Evolutionary conservation across 2,797 vertebrate species (phyloP), one percentile per base, ranked within the genome.

Genomic region (Cirrhinus molitorella): DNA sequence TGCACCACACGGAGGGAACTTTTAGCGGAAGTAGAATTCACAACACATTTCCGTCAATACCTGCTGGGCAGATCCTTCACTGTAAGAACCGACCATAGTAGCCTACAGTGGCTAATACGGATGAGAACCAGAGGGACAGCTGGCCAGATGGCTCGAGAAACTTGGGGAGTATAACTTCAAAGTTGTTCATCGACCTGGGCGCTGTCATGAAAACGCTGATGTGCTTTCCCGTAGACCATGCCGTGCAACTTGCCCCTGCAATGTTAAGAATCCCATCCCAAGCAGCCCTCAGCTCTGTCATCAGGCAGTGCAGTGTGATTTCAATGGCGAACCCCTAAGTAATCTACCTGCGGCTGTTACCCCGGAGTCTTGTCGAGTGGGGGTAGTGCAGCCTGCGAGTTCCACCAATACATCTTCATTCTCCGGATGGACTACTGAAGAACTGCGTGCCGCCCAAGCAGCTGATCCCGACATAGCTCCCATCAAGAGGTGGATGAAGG

Each of bases 371-470:
- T 49, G 23, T 45, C 40, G 0, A 71, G 45, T 47, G 40, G n/a
- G 21, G 37, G 34, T 73, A 28, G n/a, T 57, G 16, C 23, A 59
- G 14, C 43, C 34, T 8, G 21, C 19, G 25, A 34, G 9, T 6
- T 53, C 45, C 1, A 11, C 9, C 12, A 17, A 19, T 9, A 6
- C 13, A 9, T 45, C 55, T 40, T n/a, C 25, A 49, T 86, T 81
- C 3, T 1, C n/a, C 23, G 47, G 85, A 7, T 84, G 86, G 83
- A 89, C 70, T 11, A 17, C 11, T 16, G 79, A 81, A 34, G 78
- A 81, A 25, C 11, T 78, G 17, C 5, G 2, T 13, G 1, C 1
- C 9, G 83, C 84, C 9, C 80, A 86, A 66, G 4, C 3, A 1
- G 17, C 65, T 28, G 57, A 80, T 10, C 5, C 25, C 4, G 76